These are phyloP conservation scores for Aspidoscelis tigris DNA, from an alignment of 2,113 vertebrate genomes.

Conservation along the genomic window DNA sequence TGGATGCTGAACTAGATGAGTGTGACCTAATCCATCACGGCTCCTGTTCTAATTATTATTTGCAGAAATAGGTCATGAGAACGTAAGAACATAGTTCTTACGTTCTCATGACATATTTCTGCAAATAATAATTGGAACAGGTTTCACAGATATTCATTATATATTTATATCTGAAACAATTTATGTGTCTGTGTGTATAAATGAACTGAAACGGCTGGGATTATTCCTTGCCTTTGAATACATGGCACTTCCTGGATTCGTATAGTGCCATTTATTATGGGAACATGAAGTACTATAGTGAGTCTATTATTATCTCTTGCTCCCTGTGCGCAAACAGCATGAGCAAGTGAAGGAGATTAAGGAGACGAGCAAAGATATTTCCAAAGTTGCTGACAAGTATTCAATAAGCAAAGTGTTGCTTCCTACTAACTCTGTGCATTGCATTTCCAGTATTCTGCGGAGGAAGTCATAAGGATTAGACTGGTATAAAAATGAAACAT, in stretches of 20 bases:
- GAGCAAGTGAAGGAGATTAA: slow-evolving; percentile 49
- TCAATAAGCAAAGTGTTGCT: slow-evolving; percentile 35
- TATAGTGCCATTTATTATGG: slow-evolving; percentile 53
- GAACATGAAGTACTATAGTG: slow-evolving; percentile 57
- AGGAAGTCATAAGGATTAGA: not conserved
- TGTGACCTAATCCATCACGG: too few species aligned
- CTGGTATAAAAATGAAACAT: not conserved
- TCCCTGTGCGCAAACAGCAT: slow-evolving; percentile 37
- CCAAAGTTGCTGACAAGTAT: slow-evolving; percentile 52
- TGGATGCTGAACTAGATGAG: too few species aligned
- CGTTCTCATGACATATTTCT: too few species aligned
- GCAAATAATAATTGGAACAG: too few species aligned
- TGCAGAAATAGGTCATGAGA: too few species aligned
- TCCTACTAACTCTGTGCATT: not conserved
- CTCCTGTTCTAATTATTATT: too few species aligned
- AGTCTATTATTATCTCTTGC: slow-evolving; percentile 57
- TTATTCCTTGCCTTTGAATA: slow-evolving; percentile 60
- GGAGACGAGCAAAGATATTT: slow-evolving; percentile 48
- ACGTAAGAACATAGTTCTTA: too few species aligned
- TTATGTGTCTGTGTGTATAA: not conserved
- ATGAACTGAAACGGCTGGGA: slow-evolving; percentile 37
- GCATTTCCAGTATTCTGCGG: not conserved
- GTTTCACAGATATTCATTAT: too few species aligned
- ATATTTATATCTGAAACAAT: too few species aligned
- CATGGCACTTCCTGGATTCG: slow-evolving; percentile 51